These are phyloP conservation scores for Cerceris rybyensis DNA, from an alignment of 2,888 invertebrate genomes.

Conservation along the genomic window DNA sequence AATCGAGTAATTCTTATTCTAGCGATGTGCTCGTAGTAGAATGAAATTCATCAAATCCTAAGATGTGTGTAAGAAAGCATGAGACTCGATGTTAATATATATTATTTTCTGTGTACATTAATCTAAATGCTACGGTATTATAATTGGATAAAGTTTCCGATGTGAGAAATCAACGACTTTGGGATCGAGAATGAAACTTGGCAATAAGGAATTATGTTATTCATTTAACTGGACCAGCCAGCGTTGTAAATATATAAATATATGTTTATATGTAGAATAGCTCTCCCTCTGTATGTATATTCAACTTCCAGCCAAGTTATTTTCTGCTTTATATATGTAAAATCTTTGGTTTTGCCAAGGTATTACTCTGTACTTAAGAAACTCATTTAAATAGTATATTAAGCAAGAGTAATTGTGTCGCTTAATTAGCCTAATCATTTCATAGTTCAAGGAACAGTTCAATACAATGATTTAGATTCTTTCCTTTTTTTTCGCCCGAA, in stretches of 20 bases:
- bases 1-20: slow-evolving; percentile 50
- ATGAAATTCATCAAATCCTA: slow-evolving; percentile 37
- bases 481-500: too few species aligned
- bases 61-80: slow-evolving; percentile 44
- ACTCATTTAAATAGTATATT: slow-evolving; percentile 39
- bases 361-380: slow-evolving; percentile 59
- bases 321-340: slow-evolving; percentile 57
- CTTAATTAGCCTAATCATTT: slow-evolving; percentile 66
- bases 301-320: slow-evolving; percentile 62
- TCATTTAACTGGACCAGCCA: slow-evolving; percentile 75
- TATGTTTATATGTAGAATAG: slow-evolving; percentile 66
- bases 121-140: slow-evolving; percentile 57
- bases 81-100: slow-evolving; percentile 52
- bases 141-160: slow-evolving; percentile 48
- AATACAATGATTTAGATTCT: slow-evolving; percentile 47
- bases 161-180: slow-evolving; percentile 57
- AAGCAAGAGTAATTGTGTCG: slow-evolving; percentile 43
- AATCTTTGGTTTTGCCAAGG: slow-evolving; percentile 73
- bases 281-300: slow-evolving; percentile 63
- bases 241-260: slow-evolving; percentile 69
- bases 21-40: slow-evolving; percentile 38
- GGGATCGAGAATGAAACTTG: slow-evolving; percentile 65
- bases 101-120: slow-evolving; percentile 46
- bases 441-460: slow-evolving; percentile 63
- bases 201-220: slow-evolving; percentile 64